Evolutionary conservation across 2,113 vertebrate genomes (phyloP), one percentile per base, ranked within the genome.

Genomic region (Cololabis saira): DNA sequence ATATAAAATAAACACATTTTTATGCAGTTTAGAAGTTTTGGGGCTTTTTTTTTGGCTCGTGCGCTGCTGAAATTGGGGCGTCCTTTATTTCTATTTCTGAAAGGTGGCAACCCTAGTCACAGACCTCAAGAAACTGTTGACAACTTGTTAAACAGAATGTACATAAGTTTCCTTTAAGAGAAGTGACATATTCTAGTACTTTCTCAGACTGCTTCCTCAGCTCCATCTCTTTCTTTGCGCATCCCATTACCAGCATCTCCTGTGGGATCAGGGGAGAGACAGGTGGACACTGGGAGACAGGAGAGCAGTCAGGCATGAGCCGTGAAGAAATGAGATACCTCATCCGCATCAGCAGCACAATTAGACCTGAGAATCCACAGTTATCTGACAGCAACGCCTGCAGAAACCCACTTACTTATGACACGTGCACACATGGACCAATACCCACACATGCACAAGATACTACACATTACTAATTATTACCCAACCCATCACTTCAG

Each of bases 251-350:
- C 27, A 58, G 73, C 57, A 37, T 66, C 78, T 87, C 75, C 73
- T 51, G 15, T 63, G 59, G 64, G 80, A 76, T 53, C 37, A 52
- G 64, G 72, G 55, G 48, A 65, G 73, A 80, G 83, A 89, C 91
- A 92, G 92, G 86, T 93, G 91, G 91, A 78, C 80, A 82, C 74
- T 84, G 82, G 88, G 81, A 86, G 73, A 87, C 79, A 76, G 71
- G 53, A 50, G 78, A 75, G 80, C 85, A 88, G 78, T 80, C 76
- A 90, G 75, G 90, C 90, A 90, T 89, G 84, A 74, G 86, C 76
- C 80, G 84, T 76, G 84, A 86, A 80, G 88, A 67, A 76, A 92
- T 89, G 80, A 88, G 89, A 92, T 92, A 87, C 71, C 10, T 9
- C 33, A 37, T 37, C 33, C 33, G 10, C 33, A 37, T 11, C 61